A percentile compares a stretch with the other conserved stretches of the same genome.
Conservation (phyloP, 2,888 invertebrate species). For the Masnerella sp. region DNA sequence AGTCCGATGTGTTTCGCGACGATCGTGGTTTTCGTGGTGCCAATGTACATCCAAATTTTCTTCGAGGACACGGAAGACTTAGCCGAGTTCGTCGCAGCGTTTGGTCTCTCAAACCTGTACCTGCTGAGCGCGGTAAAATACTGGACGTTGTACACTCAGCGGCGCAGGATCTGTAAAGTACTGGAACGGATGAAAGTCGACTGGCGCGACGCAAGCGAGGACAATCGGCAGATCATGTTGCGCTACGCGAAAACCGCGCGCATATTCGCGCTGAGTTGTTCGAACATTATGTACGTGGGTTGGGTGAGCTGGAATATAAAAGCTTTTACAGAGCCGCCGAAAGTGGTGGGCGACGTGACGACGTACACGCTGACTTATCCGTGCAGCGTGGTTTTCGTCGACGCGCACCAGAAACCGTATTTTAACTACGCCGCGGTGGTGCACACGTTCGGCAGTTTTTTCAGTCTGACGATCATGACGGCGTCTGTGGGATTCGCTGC, state of each 20-base stretch:
- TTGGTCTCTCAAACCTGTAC: conserved; percentile 8
- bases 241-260: conserved; percentile 12
- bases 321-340: neutral
- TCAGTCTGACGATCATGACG: neutral
- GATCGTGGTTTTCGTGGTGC: neutral
- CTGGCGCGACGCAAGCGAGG: conserved; percentile 8
- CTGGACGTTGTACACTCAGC: no score
- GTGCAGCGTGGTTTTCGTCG: neutral
- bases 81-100: neutral
- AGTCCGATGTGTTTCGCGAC: neutral
- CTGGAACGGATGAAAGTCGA: conserved; percentile 16
- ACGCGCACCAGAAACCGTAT: conserved; percentile 9
- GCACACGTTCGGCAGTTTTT: conserved; percentile 18
- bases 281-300: conserved; percentile 14
- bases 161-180: no score
- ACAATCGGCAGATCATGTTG: conserved; percentile 13
- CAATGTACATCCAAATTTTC: conserved; percentile 8
- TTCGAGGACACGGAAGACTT: conserved; percentile 2
- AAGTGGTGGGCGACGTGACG: neutral
- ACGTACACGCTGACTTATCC: conserved; percentile 10
- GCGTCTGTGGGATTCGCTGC: conserved; percentile 9
- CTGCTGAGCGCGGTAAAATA: neutral
- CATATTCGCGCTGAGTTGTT: neutral
- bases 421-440: neutral
- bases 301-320: conserved; percentile 19